Percentiles rank a stretch among this genome's conserved stretches.
These are phyloP conservation scores for Erethizon dorsatum DNA, from an alignment of 2,797 vertebrate species.

Conservation along the genomic window DNA sequence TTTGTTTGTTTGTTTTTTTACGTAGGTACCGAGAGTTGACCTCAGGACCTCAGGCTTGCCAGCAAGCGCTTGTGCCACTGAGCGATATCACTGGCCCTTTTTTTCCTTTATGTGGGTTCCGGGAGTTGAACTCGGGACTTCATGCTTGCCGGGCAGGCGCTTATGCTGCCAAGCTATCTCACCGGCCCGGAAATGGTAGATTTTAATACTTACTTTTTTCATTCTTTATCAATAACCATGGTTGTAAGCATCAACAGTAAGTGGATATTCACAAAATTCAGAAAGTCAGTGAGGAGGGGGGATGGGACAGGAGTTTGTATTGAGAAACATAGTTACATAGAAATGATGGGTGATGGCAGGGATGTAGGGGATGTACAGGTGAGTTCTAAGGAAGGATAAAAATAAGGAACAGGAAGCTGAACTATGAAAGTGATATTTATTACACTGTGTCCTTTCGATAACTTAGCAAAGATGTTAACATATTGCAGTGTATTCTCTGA, in stretches of 20 bases:
- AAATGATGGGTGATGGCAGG: not conserved
- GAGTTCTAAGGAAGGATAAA: constrained; percentile 76
- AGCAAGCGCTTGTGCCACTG: too few relatives aligned
- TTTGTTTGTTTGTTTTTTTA: too few relatives aligned
- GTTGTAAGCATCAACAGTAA: not conserved
- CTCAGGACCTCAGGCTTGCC: too few relatives aligned
- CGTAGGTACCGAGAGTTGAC: too few relatives aligned
- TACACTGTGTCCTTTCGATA: constrained; percentile 34
- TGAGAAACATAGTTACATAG: not conserved
- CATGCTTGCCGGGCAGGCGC: too few relatives aligned
- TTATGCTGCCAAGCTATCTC: too few relatives aligned
- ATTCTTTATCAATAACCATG: not conserved
- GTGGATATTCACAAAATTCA: not conserved
- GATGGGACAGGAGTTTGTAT: not conserved
- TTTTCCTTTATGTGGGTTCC: too few relatives aligned
- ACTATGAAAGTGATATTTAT: constrained; percentile 52
- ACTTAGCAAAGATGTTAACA: not conserved
- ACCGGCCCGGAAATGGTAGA: not conserved
- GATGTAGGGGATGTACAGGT: not conserved
- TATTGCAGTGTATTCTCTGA: constrained; percentile 26
- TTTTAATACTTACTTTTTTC: not conserved
- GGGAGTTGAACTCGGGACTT: too few relatives aligned
- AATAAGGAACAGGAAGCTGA: constrained; percentile 77
- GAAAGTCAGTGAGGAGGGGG: not conserved
- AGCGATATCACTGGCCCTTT: too few relatives aligned